Base-by-base conservation (phyloP, 2,797 vertebrate genomes). In the Tadarida brasiliensis region DNA sequence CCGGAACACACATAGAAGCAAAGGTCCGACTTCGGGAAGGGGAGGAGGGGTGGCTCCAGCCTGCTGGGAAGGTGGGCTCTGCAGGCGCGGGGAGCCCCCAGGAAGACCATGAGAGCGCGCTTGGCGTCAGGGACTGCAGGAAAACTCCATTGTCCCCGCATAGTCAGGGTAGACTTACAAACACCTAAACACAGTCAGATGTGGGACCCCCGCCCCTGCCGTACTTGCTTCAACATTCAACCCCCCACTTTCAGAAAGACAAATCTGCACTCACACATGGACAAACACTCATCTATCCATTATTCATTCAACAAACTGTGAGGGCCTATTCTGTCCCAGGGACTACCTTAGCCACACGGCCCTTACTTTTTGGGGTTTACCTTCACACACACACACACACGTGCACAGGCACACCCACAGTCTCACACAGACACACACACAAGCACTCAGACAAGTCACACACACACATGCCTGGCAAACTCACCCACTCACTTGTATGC, bases 1-100 rank as follows among this genome's bases (percentile, higher is more conserved):
- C 80, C 77, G 95, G 98, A 98, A 98, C 97, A 96, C 68, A 96
- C 30, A 57, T 92, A 92, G 96, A 94, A 97, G 97, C 98, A 94
- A 96, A 98, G 97, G 98, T 98, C 98, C 88, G 11, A 98, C 61
- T 87, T 78, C 39, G 54, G 81, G 92, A 68, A 9, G n/a, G 1
- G 17, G 92, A 71, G 96, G 96, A 54, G 56, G 95, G 96, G 57
- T 56, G 86, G 57, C 87, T 96, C 59, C 33, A n/a, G 39, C 30
- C 90, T 92, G 49, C 44, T n/a, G 56, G 65, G 90, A 44, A 92
- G 87, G 87, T 63, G 12, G 33, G 57, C 30, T 90, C 67, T 11
- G 39, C 24, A 87, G 20, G 63, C n/a, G 95, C 95, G 84, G 93
- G 93, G 95, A 97, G 92, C 89, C 44, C 87, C 68, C 44, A 51